Evolutionary conservation across 2,113 vertebrate genomes (phyloP).

Genomic region (Gallinago media): DNA sequence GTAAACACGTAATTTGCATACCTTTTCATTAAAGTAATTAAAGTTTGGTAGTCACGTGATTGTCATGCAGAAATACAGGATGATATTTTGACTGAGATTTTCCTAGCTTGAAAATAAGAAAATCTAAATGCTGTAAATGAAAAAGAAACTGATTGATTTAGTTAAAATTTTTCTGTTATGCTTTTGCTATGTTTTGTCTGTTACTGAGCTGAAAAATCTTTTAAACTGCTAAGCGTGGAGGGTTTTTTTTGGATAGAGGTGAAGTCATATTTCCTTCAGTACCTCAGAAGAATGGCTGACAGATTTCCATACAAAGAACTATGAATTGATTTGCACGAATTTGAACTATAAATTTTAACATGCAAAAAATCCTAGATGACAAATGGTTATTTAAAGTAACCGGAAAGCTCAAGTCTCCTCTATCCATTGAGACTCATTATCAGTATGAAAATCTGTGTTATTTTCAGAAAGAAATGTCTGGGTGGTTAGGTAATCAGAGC

Average conservation of each 20-base stretch:
- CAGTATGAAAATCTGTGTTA: not conserved
- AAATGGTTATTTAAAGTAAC: conserved; percentile 38
- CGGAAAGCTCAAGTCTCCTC: not conserved
- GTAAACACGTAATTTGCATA: not conserved
- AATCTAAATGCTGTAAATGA: not conserved
- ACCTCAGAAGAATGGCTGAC: not conserved
- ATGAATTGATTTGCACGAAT: conserved; percentile 36
- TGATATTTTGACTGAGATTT: not conserved
- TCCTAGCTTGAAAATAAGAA: not conserved
- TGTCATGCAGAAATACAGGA: not conserved
- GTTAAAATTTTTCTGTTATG: not conserved
- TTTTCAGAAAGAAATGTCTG: conserved; percentile 38
- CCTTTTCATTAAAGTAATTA: not conserved
- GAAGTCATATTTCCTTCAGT: not conserved
- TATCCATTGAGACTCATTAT: not conserved
- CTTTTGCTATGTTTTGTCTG: not conserved
- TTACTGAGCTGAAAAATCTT: not conserved
- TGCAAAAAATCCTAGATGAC: not conserved
- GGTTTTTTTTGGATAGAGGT: not conserved
- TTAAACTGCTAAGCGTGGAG: not conserved
- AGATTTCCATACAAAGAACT: not conserved
- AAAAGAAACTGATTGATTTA: not conserved
- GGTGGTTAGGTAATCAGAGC: not conserved
- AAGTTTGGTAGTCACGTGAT: not conserved
- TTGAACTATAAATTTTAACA: conserved; percentile 8